Conservation (phyloP, 2,888 invertebrate species). For the Autographa gamma region DNA sequence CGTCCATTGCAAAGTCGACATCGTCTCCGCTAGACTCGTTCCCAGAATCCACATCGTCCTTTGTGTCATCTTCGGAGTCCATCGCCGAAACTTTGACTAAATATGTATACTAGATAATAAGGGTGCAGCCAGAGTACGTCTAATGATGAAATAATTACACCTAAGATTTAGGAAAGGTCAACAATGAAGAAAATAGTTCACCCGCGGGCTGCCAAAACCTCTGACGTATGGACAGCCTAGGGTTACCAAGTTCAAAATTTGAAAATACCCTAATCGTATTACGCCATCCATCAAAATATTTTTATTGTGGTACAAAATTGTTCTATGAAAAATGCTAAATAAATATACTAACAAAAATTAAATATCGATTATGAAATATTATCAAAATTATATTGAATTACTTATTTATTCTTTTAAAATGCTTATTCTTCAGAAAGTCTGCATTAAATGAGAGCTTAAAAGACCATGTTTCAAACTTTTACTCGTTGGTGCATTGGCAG, state of each 20-base stretch:
- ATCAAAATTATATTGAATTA: background rate
- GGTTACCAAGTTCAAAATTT: slow-evolving; percentile 50
- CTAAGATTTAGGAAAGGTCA: slow-evolving; percentile 90
- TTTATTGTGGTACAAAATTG: slow-evolving; percentile 5
- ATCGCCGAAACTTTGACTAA: slow-evolving; percentile 88
- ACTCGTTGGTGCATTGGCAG: background rate
- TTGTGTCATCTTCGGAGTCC: slow-evolving; percentile 98
- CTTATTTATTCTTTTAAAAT: background rate
- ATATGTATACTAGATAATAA: slow-evolving; percentile 80
- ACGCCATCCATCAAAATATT: slow-evolving; percentile 17
- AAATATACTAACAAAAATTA: background rate
- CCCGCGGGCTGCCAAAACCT: slow-evolving; percentile 89
- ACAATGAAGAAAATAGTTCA: slow-evolving; percentile 90
- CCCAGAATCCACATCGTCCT: slow-evolving; percentile 97
- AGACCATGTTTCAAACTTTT: slow-evolving; percentile 14
- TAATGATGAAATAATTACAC: slow-evolving; percentile 88
- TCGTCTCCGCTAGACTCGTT: slow-evolving; percentile 98
- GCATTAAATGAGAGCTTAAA: slow-evolving; percentile 2
- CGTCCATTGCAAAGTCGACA: slow-evolving; percentile 97
- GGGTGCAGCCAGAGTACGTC: slow-evolving; percentile 82
- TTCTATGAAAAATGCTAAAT: background rate
- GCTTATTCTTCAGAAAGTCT: background rate
- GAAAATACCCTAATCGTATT: slow-evolving; percentile 24
- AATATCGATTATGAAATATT: background rate
- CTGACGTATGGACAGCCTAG: slow-evolving; percentile 78